phyloP scores from a whole-genome alignment of 2,113 vertebrate species.

The Fulica atra region DNA sequence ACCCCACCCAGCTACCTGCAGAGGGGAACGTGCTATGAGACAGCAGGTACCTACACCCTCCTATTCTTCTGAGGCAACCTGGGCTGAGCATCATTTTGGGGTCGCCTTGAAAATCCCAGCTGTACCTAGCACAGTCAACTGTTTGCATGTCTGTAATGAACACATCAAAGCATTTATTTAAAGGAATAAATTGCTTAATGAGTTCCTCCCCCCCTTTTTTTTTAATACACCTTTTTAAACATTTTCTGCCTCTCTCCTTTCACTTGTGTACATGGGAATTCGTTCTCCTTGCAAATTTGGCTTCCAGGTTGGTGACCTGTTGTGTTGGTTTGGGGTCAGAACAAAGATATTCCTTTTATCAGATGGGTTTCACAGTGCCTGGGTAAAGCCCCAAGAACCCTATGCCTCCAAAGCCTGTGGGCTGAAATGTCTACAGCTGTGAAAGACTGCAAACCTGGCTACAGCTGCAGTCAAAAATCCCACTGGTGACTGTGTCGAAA shows the following conservation, averaged over 20 bases:
- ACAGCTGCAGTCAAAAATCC: background rate
- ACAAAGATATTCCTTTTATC: background rate
- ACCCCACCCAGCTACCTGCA: rapidly evolving
- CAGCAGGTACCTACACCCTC: background rate
- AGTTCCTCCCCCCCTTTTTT: background rate
- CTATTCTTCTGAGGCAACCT: background rate
- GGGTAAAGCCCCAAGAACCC: background rate
- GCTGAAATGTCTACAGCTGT: rapidly evolving
- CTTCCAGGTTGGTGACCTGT: background rate
- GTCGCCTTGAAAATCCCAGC: background rate
- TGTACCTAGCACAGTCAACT: background rate
- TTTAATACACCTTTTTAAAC: background rate
- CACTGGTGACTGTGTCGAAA: rapidly evolving
- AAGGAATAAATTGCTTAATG: background rate
- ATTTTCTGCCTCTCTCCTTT: background rate
- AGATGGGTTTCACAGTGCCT: background rate
- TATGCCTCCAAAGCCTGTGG: rapidly evolving
- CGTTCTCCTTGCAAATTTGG: background rate
- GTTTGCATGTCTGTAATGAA: background rate
- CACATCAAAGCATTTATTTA: background rate
- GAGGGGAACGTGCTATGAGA: background rate
- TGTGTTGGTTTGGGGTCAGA: background rate
- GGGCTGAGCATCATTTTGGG: background rate
- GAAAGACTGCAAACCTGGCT: background rate
- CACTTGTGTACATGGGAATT: background rate